A percentile compares a stretch with the other conserved stretches of the same genome.
Conservation (phyloP, 2,888 invertebrate genomes). For the Drosophila bunnanda region DNA sequence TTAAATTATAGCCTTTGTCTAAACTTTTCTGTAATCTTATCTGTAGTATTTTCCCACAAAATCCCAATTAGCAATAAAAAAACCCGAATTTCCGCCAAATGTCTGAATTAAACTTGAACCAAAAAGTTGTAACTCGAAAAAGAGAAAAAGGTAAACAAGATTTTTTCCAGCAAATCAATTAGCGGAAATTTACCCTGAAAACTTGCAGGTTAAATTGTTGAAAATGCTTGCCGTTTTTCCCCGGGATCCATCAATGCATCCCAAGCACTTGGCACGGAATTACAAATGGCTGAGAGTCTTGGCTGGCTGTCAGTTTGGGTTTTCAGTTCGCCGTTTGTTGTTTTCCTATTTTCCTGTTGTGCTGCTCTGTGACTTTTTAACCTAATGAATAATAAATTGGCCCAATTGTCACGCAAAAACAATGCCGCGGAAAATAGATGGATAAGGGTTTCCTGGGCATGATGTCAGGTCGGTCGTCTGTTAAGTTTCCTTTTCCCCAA, state of each 20-base stretch:
- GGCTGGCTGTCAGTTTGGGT: slow-evolving; percentile 74
- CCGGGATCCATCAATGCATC: slow-evolving; percentile 26
- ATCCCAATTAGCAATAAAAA: slow-evolving; percentile 32
- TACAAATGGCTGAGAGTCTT: slow-evolving; percentile 65
- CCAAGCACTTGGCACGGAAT: slow-evolving; percentile 42
- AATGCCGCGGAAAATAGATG: slow-evolving; percentile 57
- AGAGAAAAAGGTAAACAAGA: slow-evolving; percentile 37
- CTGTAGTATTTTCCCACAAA: slow-evolving; percentile 1
- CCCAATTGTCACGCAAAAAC: slow-evolving; percentile 82
- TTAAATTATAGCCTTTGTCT: background rate
- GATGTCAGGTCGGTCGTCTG: slow-evolving; percentile 48
- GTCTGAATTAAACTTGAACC: slow-evolving; percentile 33
- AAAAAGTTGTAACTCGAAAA: slow-evolving; percentile 2
- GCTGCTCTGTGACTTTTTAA: slow-evolving; percentile 78
- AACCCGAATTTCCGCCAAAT: slow-evolving; percentile 5
- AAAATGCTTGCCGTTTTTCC: slow-evolving; percentile 14
- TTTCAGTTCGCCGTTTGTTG: slow-evolving; percentile 33
- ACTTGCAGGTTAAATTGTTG: slow-evolving; percentile 54
- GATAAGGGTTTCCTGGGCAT: slow-evolving; percentile 53
- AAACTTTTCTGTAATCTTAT: background rate
- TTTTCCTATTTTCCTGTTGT: slow-evolving; percentile 22
- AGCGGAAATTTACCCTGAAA: slow-evolving; percentile 50
- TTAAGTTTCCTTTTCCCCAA: slow-evolving; percentile 64
- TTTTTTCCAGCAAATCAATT: slow-evolving; percentile 62
- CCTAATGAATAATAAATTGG: slow-evolving; percentile 82